Conservation (phyloP, 2,888 invertebrate genomes). For the Eupithecia dodoneata region DNA sequence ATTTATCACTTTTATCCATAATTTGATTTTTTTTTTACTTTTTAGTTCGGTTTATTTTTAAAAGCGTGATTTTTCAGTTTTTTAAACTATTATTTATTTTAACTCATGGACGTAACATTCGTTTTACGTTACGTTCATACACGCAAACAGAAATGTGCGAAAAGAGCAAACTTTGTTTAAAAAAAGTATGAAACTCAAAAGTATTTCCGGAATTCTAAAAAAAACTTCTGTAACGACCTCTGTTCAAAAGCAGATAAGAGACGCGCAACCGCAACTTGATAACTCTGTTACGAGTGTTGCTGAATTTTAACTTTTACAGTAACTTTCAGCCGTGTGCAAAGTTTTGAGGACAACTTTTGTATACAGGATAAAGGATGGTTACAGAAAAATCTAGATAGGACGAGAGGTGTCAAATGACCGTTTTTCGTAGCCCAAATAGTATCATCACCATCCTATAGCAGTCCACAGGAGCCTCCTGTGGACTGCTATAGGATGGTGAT, state of each 20-base stretch:
- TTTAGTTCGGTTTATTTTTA: no score
- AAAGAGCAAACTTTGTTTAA: background rate
- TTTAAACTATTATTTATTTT: no score
- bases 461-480: no score
- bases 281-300: conserved; percentile 18
- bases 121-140: background rate
- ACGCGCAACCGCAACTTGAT: conserved; percentile 9
- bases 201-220: background rate
- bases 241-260: conserved; percentile 14
- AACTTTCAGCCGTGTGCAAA: conserved; percentile 14
- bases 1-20: no score
- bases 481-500: no score
- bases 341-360: conserved; percentile 16
- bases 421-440: background rate
- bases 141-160: background rate
- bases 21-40: no score
- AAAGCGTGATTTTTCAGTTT: no score
- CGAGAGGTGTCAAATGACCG: background rate
- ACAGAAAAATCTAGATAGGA: background rate
- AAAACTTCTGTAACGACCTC: conserved; percentile 10
- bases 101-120: no score
- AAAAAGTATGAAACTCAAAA: background rate
- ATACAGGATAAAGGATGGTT: background rate
- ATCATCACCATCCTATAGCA: no score
- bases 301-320: conserved; percentile 21